Percentiles rank a stretch among this genome's conserved stretches.
These are phyloP conservation scores for Aphrocallistes beatrix DNA, from an alignment of 37 sponge, comb jelly and placozoan species.

Conservation along the genomic window DNA sequence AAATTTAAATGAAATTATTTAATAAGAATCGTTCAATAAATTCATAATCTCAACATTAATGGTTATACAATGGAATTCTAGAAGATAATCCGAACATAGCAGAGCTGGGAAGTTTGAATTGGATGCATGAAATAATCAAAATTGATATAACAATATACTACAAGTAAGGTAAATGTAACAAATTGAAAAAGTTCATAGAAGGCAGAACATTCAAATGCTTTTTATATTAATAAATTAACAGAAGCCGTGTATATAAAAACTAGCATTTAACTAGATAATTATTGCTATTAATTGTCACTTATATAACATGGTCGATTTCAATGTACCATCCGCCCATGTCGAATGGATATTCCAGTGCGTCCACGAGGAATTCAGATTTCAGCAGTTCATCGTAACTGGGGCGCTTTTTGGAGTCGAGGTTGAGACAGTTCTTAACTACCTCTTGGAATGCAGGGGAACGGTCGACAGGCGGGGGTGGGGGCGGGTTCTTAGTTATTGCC, in stretches of 20 bases:
- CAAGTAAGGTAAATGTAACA: background rate
- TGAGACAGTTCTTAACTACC: background rate
- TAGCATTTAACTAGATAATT: conserved; percentile 12
- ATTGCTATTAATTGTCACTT: background rate
- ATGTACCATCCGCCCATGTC: background rate
- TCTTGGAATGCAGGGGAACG: conserved; percentile 2
- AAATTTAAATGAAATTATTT: no score
- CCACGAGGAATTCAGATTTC: background rate
- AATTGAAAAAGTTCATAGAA: background rate
- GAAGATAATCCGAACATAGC: no score
- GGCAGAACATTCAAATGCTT: background rate
- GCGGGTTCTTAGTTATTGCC: background rate
- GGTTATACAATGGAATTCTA: no score
- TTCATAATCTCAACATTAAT: no score
- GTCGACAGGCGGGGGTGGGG: background rate
- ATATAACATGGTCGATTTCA: background rate
- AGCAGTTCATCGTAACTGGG: background rate
- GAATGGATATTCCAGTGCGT: background rate
- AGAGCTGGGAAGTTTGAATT: no score
- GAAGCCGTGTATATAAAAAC: background rate
- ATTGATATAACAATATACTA: no score
- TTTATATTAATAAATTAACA: conserved; percentile 18
- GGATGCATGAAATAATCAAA: no score
- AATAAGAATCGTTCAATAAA: no score
- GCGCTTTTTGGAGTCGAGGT: background rate